These are phyloP conservation scores for Hormiphora californensis DNA, from an alignment of 37 sponge, comb jelly and placozoan species.

Conservation along the genomic window DNA sequence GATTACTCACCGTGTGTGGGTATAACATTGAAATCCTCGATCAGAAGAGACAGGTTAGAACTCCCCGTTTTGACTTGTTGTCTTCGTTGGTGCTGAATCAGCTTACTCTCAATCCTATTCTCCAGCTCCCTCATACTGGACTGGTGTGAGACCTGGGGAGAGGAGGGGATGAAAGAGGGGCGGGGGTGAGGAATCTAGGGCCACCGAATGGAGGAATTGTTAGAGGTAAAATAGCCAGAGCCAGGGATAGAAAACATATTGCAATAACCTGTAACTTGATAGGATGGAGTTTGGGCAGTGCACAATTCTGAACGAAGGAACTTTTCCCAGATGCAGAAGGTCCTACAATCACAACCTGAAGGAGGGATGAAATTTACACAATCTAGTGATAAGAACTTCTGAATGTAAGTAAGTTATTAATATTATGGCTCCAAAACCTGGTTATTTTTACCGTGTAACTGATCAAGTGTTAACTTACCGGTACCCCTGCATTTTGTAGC, in stretches of 20 bases:
- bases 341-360: constrained; percentile 41
- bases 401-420: too few species aligned
- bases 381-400: too few species aligned
- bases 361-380: too few species aligned
- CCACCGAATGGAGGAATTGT: too few species aligned
- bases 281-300: constrained; percentile 39
- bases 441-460: too few species aligned
- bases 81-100: constrained; percentile 1
- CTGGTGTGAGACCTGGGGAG: constrained; percentile 28
- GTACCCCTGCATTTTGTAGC: constrained; percentile 32
- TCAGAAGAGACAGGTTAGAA: constrained; percentile 1
- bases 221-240: too few species aligned
- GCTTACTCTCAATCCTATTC: constrained; percentile 16
- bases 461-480: too few species aligned
- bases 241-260: background rate
- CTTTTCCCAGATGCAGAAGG: constrained; percentile 16
- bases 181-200: background rate
- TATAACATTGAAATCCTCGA: constrained; percentile 52
- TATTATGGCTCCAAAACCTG: too few species aligned
- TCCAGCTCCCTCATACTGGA: background rate
- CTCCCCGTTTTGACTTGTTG: background rate
- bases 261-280: constrained; percentile 24
- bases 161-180: background rate
- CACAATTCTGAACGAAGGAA: constrained; percentile 49
- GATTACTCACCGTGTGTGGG: constrained; percentile 22